Evolutionary conservation across 2,797 vertebrate genomes (phyloP), one percentile per base, ranked within the genome.

Genomic region (Typhlichthys subterraneus): DNA sequence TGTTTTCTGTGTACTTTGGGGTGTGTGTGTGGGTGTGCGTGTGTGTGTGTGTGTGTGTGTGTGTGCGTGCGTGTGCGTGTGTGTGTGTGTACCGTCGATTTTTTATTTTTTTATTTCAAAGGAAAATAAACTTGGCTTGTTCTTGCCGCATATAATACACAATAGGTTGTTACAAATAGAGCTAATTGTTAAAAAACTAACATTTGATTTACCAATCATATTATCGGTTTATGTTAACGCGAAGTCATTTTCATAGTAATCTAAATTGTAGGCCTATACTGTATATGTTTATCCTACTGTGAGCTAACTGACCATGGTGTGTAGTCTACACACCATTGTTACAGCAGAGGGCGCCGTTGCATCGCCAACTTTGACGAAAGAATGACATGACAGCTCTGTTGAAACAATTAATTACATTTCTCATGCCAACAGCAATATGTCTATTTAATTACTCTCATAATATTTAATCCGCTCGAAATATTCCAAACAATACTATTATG

Each of bases 71-170:
- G 31, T 33, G 54, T 45, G 31, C 15, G 54, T 42, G 13, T 10
- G 31, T 56, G n/a, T 23, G 23, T 23, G 23, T 23, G 23, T 23
- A 23, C 23, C 23, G 23, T 23, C 19, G 19, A 23, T 23, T 23
- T 0, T 23, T 23, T 23, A 4, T 23, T 23, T 23, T 4, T 23
- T 0, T 23, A 23, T 23, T 87, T 74, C 71, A 78, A 76, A 84
- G 86, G 86, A 85, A 89, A 87, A 84, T 59, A 81, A 46, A 67
- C 61, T 53, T 65, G 61, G 48, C 84, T 64, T 63, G 50, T 84
- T 85, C 53, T 72, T 77, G 76, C 50, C 23, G 23, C 23, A 23
- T 23, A 23, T 23, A 23, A 60, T 9, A n/a, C 48, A 48, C 73
- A 67, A 57, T 72, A 46, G 48, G 68, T 64, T 69, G 54, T 64